Base-by-base conservation (phyloP, 2,888 invertebrate species). In the Ommatoiulus sabulosus region DNA sequence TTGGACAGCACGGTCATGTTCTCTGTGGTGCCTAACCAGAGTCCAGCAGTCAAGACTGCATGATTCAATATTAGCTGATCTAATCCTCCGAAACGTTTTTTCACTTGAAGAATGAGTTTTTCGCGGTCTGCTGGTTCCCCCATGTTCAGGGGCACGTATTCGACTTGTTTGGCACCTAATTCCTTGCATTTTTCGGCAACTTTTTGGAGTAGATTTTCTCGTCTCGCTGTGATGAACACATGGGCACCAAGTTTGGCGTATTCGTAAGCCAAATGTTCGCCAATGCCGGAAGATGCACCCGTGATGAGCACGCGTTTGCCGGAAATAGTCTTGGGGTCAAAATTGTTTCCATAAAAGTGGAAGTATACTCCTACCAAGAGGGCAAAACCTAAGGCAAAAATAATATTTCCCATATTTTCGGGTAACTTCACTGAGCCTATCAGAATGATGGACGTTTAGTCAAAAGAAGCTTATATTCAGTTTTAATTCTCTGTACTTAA, bases 281-380 rank as follows among this genome's bases (percentile, higher is more conserved):
- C 63, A n/a, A 63, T 63, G 0, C 63, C 63, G 17, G 63, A 63
- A 63, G 63, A 63, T n/a, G 63, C n/a, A 3, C 63, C 63, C 7
- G 63, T 63, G 63, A 63, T n/a, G n/a, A 63, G 63, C 20, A 63
- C 63, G n/a, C 63, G 63, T 17, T 63, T 63, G 7, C n/a, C 63
- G 17, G 57, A 57, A 57, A 57, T 57, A 17, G 57, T 57, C 17
- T 57, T 17, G 12, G 57, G 57, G 4, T 57, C 17, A 17, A 57
- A 57, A 17, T 4, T 57, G 57, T 15, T 57, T 10, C 57, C 57
- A 57, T 57, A 57, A 17, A 57, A 57, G 15, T 57, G 57, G 12
- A 57, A 15, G 57, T 57, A 57, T 1, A 57, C 15, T 57, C 57
- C 57, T 5, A 57, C 15, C 57, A 57, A 1, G 15, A 57, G 57